phyloP scores from a whole-genome alignment of 2,113 vertebrate genomes.

The Melanotaenia duboulayi region DNA sequence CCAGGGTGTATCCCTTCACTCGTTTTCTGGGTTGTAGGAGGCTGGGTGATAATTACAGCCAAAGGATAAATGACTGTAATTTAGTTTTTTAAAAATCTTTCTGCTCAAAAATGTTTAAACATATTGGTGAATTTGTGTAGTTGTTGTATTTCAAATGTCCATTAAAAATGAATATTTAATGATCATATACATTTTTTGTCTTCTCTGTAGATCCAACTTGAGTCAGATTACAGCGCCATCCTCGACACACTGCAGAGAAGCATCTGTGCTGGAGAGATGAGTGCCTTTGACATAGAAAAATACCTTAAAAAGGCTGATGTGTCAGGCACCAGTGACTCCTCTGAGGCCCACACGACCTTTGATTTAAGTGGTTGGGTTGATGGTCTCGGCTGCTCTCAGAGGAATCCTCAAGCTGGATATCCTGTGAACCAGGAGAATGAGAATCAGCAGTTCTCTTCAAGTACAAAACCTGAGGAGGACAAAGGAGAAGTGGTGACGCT shows the following conservation, averaged over 20 bases:
- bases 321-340: conserved; percentile 76
- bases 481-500: background rate
- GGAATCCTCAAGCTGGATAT: conserved; percentile 29
- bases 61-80: too few species aligned
- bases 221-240: conserved; percentile 45
- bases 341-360: conserved; percentile 72
- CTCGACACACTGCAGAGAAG: conserved; percentile 76
- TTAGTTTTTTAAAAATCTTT: background rate
- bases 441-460: conserved; percentile 3
- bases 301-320: conserved; percentile 87
- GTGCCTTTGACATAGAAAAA: conserved; percentile 89
- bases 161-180: background rate
- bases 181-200: background rate
- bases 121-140: too few species aligned
- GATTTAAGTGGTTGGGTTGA: conserved; percentile 70
- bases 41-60: too few species aligned
- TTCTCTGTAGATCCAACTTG: conserved; percentile 1
- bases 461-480: conserved; percentile 4
- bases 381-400: conserved; percentile 47
- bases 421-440: conserved; percentile 12
- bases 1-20: too few species aligned
- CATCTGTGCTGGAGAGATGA: conserved; percentile 64
- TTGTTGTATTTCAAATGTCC: background rate
- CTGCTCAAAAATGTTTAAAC: background rate
- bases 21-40: too few species aligned